These are phyloP conservation scores for Acomys russatus DNA, from an alignment of 2,797 vertebrate species.

Conservation along the genomic window DNA sequence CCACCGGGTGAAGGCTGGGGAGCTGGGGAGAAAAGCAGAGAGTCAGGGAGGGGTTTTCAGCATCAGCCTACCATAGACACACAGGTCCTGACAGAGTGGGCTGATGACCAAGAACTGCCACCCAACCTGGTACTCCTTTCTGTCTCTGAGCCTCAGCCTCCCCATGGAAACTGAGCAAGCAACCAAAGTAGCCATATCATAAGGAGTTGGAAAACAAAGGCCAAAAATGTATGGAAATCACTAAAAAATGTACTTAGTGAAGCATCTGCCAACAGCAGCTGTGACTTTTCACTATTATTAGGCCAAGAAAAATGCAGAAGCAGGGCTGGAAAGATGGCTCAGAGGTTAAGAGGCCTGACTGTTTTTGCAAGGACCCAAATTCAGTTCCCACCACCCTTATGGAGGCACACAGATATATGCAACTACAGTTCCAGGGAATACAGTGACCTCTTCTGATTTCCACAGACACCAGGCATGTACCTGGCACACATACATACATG, in stretches of 20 bases:
- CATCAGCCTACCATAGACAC: neutral
- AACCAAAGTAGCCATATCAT: neutral
- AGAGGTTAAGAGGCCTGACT: neutral
- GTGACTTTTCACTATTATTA: neutral
- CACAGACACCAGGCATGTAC: neutral
- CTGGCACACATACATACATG: neutral
- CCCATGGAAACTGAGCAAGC: neutral
- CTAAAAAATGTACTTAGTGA: no score
- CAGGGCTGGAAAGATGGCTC: neutral
- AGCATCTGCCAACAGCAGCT: neutral
- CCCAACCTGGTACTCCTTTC: neutral
- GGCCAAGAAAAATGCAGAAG: conserved; percentile 23
- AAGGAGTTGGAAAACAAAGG: neutral
- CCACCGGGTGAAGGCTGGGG: conserved; percentile 20
- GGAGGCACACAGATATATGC: no score
- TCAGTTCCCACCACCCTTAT: neutral
- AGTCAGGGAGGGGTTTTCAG: neutral
- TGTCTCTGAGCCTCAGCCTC: neutral
- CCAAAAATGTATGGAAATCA: neutral
- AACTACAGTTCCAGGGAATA: neutral
- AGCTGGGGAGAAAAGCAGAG: conserved; percentile 68
- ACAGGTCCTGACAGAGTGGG: neutral
- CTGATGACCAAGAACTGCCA: neutral
- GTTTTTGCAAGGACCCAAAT: neutral
- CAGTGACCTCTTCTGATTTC: neutral